These are phyloP conservation scores for Nemotelus pantherinus DNA, from an alignment of 2,888 invertebrate species.

Conservation along the genomic window DNA sequence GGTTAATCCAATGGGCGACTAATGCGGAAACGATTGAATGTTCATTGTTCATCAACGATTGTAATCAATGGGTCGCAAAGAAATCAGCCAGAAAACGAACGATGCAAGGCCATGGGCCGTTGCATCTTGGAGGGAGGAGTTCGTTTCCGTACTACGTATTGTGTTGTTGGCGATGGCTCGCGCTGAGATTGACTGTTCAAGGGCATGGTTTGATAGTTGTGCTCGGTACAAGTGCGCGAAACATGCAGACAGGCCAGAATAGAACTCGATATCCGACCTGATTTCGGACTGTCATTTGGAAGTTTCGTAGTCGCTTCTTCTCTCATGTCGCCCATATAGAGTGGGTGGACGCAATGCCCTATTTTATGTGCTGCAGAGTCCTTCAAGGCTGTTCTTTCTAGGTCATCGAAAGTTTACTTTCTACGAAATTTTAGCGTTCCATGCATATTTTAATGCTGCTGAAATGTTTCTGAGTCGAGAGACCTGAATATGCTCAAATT, in stretches of 20 bases:
- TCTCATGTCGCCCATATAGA: no score
- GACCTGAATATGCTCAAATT: not conserved
- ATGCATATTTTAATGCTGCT: no score
- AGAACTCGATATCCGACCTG: not conserved
- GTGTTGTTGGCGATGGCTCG: not conserved
- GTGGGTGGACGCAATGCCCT: not conserved
- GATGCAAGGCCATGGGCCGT: slow-evolving; percentile 2
- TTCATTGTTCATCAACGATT: no score
- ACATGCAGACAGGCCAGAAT: slow-evolving; percentile 14
- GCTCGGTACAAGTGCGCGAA: not conserved
- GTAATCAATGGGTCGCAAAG: no score
- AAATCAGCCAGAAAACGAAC: no score
- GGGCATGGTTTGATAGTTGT: slow-evolving; percentile 15
- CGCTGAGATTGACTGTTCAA: slow-evolving; percentile 16
- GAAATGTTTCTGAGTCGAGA: no score
- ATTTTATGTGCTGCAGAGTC: not conserved
- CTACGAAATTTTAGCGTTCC: no score
- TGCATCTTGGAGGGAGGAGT: slow-evolving; percentile 28
- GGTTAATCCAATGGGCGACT: no score
- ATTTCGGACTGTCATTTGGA: not conserved
- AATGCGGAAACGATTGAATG: no score
- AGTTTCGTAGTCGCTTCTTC: no score
- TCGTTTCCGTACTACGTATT: slow-evolving; percentile 24
- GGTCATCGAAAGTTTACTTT: not conserved
- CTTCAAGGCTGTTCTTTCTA: not conserved